phyloP scores from a whole-genome alignment of 2,797 vertebrate genomes.

The Takifugu rubripes region DNA sequence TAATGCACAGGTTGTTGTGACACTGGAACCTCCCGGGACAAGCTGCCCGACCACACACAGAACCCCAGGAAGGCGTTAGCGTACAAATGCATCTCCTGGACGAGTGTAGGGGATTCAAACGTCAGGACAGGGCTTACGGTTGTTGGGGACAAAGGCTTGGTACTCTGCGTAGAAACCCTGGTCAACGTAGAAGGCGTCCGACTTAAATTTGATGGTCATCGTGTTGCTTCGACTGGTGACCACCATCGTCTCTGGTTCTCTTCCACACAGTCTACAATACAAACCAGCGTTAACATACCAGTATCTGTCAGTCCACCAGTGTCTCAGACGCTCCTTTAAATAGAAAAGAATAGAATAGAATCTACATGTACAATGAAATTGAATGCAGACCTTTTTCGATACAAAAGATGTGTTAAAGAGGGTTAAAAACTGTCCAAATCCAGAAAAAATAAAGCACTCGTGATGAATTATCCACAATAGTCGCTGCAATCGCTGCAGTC shows the following conservation, averaged over 20 bases:
- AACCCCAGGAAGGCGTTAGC: too few species aligned
- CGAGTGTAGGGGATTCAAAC: not conserved
- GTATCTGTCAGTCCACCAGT: not conserved
- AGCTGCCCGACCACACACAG: constrained; percentile 60
- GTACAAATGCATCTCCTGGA: not conserved
- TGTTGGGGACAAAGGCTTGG: constrained; percentile 78
- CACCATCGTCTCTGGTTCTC: constrained; percentile 55
- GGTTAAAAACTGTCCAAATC: too few species aligned
- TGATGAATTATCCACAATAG: too few species aligned
- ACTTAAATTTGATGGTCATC: constrained; percentile 79
- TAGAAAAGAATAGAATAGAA: too few species aligned
- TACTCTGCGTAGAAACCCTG: constrained; percentile 84
- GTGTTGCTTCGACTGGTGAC: constrained; percentile 70
- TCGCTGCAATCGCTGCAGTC: too few species aligned
- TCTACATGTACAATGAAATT: too few species aligned
- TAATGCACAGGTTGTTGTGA: constrained; percentile 80
- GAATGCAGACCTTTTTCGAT: too few species aligned
- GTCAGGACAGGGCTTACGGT: constrained; percentile 76
- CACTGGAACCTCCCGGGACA: constrained; percentile 86
- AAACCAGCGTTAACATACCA: not conserved
- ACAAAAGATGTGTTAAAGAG: too few species aligned
- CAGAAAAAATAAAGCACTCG: too few species aligned
- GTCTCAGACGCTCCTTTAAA: too few species aligned
- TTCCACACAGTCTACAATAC: constrained; percentile 81
- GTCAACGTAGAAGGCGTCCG: constrained; percentile 80